Conservation (phyloP, 2,797 vertebrate genomes). For the Anabas testudineus region DNA sequence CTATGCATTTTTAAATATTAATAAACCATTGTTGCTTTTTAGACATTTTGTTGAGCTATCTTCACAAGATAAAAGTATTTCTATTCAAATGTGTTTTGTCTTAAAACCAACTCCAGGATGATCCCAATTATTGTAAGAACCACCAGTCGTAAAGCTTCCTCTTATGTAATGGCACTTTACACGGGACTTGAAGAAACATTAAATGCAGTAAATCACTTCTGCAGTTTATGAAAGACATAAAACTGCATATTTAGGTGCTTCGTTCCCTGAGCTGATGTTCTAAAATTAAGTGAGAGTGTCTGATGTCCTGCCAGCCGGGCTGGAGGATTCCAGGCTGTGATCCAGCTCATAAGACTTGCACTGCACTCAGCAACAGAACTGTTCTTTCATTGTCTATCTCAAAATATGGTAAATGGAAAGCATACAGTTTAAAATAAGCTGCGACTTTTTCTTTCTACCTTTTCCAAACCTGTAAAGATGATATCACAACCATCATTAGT, state of each 20-base stretch:
- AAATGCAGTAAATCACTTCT: background rate
- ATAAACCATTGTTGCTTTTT: background rate
- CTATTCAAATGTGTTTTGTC: background rate
- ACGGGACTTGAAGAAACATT: background rate
- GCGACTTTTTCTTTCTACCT: background rate
- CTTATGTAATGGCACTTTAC: background rate
- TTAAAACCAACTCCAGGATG: background rate
- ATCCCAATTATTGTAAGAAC: background rate
- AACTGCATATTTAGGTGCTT: background rate
- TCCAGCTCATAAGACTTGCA: background rate
- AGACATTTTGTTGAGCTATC: background rate
- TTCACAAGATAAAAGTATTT: background rate
- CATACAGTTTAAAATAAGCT: no score
- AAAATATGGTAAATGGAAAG: no score
- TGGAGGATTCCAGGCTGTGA: background rate
- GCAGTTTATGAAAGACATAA: background rate
- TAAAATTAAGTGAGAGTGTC: slow-evolving; percentile 3
- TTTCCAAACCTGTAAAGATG: background rate
- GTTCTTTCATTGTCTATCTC: no score
- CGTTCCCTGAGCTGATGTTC: slow-evolving; percentile 1
- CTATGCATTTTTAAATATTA: no score
- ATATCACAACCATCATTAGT: background rate
- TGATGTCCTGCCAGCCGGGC: background rate
- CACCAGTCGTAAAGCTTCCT: background rate
- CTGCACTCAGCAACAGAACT: background rate